A percentile compares a stretch with the other conserved stretches of the same genome.
Evolutionary conservation across 1,140 invertebrate species (phyloP).

Genomic region (Drosophila ohnishii): DNA sequence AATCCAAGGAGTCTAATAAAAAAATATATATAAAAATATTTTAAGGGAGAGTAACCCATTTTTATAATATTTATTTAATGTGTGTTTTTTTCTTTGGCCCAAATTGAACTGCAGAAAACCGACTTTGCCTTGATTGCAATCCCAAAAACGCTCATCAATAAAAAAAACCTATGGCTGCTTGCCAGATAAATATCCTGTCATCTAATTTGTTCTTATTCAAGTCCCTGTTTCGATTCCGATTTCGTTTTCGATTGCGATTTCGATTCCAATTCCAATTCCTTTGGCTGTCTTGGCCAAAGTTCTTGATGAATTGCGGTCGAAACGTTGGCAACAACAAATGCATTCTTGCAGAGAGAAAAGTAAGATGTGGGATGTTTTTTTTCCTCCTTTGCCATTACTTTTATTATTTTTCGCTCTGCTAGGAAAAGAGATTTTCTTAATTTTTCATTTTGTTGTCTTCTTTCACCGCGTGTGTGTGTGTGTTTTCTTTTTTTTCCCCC

Average conservation of each 20-base stretch:
- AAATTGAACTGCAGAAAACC: background rate
- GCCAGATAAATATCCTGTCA: conserved; percentile 68
- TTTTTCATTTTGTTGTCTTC: conserved; percentile 48
- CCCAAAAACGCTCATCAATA: conserved; percentile 15
- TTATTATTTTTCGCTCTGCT: conserved; percentile 43
- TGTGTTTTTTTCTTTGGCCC: background rate
- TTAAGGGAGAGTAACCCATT: too few relatives aligned
- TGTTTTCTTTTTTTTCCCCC: background rate
- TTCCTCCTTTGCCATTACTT: conserved; percentile 42
- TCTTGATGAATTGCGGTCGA: conserved; percentile 44
- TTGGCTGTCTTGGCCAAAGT: conserved; percentile 19
- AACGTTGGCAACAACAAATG: conserved; percentile 32
- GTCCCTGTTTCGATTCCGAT: conserved; percentile 14
- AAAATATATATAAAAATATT: too few relatives aligned
- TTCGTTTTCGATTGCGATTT: background rate
- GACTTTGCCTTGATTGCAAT: conserved; percentile 7
- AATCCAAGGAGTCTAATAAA: too few relatives aligned
- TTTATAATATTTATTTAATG: too few relatives aligned
- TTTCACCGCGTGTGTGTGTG: conserved; percentile 2
- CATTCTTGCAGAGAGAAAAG: conserved; percentile 2
- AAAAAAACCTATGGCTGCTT: conserved; percentile 22
- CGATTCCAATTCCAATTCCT: conserved; percentile 1
- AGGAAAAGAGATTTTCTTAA: conserved; percentile 57
- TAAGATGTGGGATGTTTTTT: background rate
- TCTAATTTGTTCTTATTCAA: conserved; percentile 56